A percentile compares a stretch with the other conserved stretches of the same genome.
These are phyloP conservation scores for Scolopax bukidnonensis DNA, from an alignment of 2,797 vertebrate genomes.

Conservation along the genomic window DNA sequence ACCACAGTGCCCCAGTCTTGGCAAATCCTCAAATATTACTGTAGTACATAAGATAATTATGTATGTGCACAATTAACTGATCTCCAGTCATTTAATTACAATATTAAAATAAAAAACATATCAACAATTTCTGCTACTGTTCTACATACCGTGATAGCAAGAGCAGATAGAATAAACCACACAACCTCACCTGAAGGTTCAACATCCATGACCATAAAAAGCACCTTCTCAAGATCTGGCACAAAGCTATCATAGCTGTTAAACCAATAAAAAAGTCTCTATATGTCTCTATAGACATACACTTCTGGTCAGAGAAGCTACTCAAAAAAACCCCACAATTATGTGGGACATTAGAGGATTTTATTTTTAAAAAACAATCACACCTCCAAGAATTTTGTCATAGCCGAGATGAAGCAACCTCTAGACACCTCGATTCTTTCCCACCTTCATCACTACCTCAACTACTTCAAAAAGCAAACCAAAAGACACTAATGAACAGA, in stretches of 20 bases:
- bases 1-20: not conserved
- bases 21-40: not conserved
- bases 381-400: not conserved
- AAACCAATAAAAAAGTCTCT: not conserved
- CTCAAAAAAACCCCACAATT: accelerated
- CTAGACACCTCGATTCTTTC: not conserved
- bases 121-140: not conserved
- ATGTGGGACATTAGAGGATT: not conserved
- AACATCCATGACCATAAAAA: not conserved
- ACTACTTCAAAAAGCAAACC: not conserved
- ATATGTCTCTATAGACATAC: not conserved
- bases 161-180: not conserved
- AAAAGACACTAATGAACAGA: not conserved
- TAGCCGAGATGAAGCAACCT: not conserved
- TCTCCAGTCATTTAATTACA: slow-evolving; percentile 21
- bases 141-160: not conserved
- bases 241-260: not conserved
- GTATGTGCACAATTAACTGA: not conserved
- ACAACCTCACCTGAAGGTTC: not conserved
- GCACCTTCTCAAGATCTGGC: not conserved
- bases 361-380: not conserved
- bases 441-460: not conserved
- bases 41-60: not conserved
- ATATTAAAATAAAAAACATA: slow-evolving; percentile 31
- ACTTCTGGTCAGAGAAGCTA: not conserved